Conservation (phyloP, 2,797 vertebrate species). For the Chaunax sp. region DNA sequence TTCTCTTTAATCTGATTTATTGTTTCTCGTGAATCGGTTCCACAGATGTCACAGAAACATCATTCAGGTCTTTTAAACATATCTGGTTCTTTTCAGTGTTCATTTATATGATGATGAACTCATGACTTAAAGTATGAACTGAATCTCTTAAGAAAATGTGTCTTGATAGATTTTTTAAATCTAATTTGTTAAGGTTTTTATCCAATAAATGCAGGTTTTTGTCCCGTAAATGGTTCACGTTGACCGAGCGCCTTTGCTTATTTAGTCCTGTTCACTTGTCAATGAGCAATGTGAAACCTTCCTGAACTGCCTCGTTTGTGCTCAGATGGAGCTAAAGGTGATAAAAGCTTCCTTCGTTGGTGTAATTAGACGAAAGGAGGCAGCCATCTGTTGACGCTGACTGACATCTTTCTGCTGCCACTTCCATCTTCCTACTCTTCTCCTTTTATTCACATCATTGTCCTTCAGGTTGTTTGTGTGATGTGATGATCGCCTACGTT, state of each 20-base stretch:
- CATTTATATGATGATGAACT: constrained; percentile 38
- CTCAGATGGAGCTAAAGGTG: constrained; percentile 61
- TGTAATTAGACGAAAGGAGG: constrained; percentile 68
- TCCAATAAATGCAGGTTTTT: constrained; percentile 31
- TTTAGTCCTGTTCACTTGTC: constrained; percentile 72
- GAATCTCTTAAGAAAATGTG: constrained; percentile 20
- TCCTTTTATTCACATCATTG: constrained; percentile 19
- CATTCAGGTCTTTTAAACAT: background rate
- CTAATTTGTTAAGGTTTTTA: constrained; percentile 36
- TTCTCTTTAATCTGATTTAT: background rate
- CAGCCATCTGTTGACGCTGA: constrained; percentile 71
- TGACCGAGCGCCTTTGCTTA: constrained; percentile 62
- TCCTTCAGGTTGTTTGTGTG: constrained; percentile 67
- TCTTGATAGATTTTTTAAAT: background rate
- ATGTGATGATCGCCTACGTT: constrained; percentile 51
- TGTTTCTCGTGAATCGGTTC: background rate
- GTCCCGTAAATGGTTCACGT: constrained; percentile 57
- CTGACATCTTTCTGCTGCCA: constrained; percentile 47
- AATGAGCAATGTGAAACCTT: constrained; percentile 69
- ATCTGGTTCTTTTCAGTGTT: constrained; percentile 3
- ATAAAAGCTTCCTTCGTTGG: constrained; percentile 65
- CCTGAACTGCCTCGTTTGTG: constrained; percentile 46
- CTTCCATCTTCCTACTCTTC: constrained; percentile 39
- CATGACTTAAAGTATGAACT: constrained; percentile 10
- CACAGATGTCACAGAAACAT: background rate